A percentile compares a stretch with the other conserved stretches of the same genome.
Conservation (phyloP, 1,140 invertebrate genomes). For the Drosophila neocordata region DNA sequence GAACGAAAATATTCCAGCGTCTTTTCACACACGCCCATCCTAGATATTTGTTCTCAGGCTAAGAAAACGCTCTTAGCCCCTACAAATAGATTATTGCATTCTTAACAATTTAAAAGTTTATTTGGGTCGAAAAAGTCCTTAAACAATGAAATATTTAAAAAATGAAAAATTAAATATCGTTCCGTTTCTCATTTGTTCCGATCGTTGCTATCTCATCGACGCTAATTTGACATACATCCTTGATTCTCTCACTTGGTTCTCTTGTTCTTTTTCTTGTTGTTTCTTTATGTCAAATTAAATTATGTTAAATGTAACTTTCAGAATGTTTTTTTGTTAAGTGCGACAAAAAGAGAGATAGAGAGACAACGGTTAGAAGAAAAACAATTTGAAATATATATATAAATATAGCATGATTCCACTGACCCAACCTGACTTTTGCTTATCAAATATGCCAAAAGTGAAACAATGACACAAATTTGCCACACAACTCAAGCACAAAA, state of each 20-base stretch:
- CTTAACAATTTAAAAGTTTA: no score
- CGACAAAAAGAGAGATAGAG: background rate
- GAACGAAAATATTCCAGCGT: no score
- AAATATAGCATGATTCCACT: slow-evolving; percentile 21
- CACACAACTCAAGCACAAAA: slow-evolving; percentile 12
- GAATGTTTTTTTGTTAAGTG: background rate
- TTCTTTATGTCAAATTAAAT: slow-evolving; percentile 63
- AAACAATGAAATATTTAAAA: no score
- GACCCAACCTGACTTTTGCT: slow-evolving; percentile 52
- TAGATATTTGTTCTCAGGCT: no score
- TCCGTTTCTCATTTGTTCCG: no score
- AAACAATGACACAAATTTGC: slow-evolving; percentile 54
- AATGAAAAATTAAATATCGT: no score
- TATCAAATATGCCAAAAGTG: slow-evolving; percentile 51
- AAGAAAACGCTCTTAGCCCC: no score
- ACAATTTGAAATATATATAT: slow-evolving; percentile 37
- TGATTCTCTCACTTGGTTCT: slow-evolving; percentile 41
- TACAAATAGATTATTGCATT: no score
- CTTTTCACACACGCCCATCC: no score
- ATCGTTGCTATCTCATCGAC: no score
- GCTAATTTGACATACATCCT: no score
- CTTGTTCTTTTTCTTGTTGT: slow-evolving; percentile 37
- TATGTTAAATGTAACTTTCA: slow-evolving; percentile 59
- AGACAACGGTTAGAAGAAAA: background rate
- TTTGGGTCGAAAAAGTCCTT: no score